phyloP scores from a whole-genome alignment of 1,140 invertebrate genomes.

The Heliothis subflexa region DNA sequence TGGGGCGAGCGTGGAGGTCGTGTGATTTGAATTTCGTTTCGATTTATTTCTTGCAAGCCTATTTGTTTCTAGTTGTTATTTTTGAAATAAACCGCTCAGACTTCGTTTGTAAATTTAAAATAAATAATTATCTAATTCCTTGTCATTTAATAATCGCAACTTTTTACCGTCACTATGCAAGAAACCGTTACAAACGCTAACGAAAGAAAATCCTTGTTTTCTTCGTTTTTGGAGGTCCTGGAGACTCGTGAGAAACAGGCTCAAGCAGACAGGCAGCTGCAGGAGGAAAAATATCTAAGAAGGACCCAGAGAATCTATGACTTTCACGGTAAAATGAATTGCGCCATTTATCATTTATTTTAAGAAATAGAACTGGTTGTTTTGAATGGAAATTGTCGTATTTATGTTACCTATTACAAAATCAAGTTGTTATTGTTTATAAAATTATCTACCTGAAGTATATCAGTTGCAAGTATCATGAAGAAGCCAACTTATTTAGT shows the following conservation, averaged over 20 bases:
- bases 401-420: background rate
- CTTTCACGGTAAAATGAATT: constrained; percentile 73
- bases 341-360: background rate
- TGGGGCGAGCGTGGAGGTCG: constrained; percentile 62
- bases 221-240: constrained; percentile 76
- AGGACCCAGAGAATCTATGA: constrained; percentile 81
- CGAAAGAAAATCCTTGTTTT: constrained; percentile 80
- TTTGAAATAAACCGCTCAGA: constrained; percentile 48
- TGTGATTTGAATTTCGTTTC: constrained; percentile 72
- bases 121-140: background rate
- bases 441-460: too few relatives aligned
- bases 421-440: too few relatives aligned
- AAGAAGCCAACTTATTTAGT: too few relatives aligned
- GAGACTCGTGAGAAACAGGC: constrained; percentile 76
- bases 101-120: background rate
- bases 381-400: background rate
- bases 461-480: too few relatives aligned
- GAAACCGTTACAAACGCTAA: constrained; percentile 83
- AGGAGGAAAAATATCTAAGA: constrained; percentile 79
- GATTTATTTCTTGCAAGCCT: constrained; percentile 58
- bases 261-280: constrained; percentile 73
- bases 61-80: constrained; percentile 52
- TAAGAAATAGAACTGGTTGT: constrained; percentile 20
- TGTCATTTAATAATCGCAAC: constrained; percentile 21
- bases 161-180: constrained; percentile 75